phyloP scores from a whole-genome alignment of 2,113 vertebrate species.

The Equus quagga region DNA sequence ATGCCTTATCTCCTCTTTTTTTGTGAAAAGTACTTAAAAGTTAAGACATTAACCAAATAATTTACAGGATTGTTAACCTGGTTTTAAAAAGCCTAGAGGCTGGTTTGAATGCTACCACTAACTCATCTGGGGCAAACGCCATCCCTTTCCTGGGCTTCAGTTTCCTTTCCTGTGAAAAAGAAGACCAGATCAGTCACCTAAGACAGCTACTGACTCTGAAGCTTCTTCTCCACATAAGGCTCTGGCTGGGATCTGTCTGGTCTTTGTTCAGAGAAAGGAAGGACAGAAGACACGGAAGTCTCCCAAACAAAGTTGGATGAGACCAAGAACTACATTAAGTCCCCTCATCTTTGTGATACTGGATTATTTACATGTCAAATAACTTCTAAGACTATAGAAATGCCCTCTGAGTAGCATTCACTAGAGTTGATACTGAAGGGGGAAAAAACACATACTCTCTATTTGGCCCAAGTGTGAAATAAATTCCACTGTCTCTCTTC shows the following conservation, averaged over 20 bases:
- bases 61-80: neutral
- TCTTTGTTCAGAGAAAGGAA: neutral
- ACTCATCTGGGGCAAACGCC: neutral
- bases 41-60: neutral
- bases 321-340: neutral
- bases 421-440: neutral
- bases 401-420: neutral
- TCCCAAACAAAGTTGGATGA: neutral
- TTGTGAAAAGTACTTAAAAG: slow-evolving; percentile 30
- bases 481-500: neutral
- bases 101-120: neutral
- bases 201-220: neutral
- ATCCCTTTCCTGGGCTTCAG: neutral
- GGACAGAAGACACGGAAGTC: neutral
- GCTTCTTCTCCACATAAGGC: neutral
- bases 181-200: neutral
- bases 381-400: neutral
- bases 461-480: neutral
- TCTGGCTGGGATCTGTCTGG: neutral
- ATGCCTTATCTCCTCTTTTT: neutral
- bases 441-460: neutral
- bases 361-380: neutral
- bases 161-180: slow-evolving; percentile 20
- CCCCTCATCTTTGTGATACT: neutral
- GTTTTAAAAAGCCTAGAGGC: neutral